Base-by-base conservation (phyloP, 2,888 invertebrate species). In the Ischnus inquisitorius region DNA sequence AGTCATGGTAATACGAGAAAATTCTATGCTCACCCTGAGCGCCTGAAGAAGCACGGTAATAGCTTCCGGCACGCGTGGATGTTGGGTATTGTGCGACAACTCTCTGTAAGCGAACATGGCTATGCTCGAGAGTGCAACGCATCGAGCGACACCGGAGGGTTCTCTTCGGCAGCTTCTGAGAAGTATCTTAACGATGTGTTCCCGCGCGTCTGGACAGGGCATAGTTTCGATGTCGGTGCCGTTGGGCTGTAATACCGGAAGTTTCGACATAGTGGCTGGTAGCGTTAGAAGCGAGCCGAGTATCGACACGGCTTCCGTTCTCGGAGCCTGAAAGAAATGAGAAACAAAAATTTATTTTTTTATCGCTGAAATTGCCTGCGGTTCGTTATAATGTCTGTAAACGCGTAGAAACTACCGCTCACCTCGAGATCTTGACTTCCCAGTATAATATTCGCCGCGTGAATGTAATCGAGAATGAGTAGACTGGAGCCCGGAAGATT, bases 231-330 rank as follows among this genome's bases (percentile, higher is more conserved):
- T 93, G 82, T 96, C 79, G 62, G 95, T 94, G 1, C 95, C 95
- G 85, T 95, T 95, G 3, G 96, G 96, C 88, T 97, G 96, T 67
- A 97, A 94, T 92, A 96, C 96, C 1, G 96, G 96, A 64, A 96
- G 94, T 89, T 95, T 95, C 90, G 95, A 95, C 82, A 96, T 94
- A 10, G 95, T 95, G 87, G 97, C 96, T 0, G 98, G 97, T 87
- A 98, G 95, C 87, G 98, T 97, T 57, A 99, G 94, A 76, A 99
- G 94, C 0, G 98, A 97, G 0, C 98, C 98, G 43, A 99, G 94
- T 84, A 99, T 96, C 0, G 98, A 97, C 28, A 98, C 96, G 0
- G 98, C 98, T 91, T 99, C 99, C 10, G 97, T 97, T 82, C 98
- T 95, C 0, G 99, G 99, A 83, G 97, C 96, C 96, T 96, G 94